These are phyloP conservation scores for Macrostomum lignano DNA, from an alignment of 1,140 invertebrate genomes.

Conservation along the genomic window DNA sequence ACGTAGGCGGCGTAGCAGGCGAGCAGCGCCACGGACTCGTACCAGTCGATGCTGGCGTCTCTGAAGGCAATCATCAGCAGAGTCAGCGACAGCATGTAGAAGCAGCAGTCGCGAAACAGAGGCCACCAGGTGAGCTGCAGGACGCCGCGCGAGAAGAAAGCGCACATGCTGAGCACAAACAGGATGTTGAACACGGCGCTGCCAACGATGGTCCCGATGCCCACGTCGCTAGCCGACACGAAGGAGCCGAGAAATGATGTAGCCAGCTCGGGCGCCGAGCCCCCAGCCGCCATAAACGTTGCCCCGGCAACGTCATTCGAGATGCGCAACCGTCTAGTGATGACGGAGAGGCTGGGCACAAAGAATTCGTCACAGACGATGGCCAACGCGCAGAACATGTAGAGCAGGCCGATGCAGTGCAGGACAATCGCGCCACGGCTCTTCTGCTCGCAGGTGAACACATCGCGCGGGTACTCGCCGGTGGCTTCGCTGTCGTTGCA, in stretches of 20 bases:
- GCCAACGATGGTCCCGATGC: conserved; percentile 41
- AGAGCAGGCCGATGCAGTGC: conserved; percentile 25
- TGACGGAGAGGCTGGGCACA: conserved; percentile 7
- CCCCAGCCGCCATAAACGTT: conserved; percentile 56
- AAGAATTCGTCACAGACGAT: conserved; percentile 9
- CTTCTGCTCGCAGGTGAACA: conserved; percentile 18
- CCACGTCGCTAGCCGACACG: conserved; percentile 27
- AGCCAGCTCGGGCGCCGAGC: conserved; percentile 53
- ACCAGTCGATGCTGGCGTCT: conserved; percentile 18
- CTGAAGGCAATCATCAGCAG: conserved; percentile 25
- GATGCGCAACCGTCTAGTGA: conserved; percentile 26
- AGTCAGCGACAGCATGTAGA: conserved; percentile 11
- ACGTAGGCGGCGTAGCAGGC: conserved; percentile 8
- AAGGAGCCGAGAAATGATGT: conserved; percentile 45
- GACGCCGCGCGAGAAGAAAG: conserved; percentile 33
- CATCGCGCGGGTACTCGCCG: conserved; percentile 14
- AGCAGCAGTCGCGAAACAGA: conserved; percentile 6
- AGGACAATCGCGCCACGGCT: conserved; percentile 25
- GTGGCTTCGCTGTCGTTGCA: too few relatives aligned
- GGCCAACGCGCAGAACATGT: conserved; percentile 19
- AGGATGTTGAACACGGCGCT: conserved; percentile 77
- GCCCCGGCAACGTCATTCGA: conserved; percentile 48
- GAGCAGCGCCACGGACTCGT: conserved; percentile 7
- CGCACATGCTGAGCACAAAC: conserved; percentile 75
- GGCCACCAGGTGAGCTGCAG: conserved; percentile 11